phyloP scores from a whole-genome alignment of 2,113 vertebrate genomes.

The Lathamus discolor region DNA sequence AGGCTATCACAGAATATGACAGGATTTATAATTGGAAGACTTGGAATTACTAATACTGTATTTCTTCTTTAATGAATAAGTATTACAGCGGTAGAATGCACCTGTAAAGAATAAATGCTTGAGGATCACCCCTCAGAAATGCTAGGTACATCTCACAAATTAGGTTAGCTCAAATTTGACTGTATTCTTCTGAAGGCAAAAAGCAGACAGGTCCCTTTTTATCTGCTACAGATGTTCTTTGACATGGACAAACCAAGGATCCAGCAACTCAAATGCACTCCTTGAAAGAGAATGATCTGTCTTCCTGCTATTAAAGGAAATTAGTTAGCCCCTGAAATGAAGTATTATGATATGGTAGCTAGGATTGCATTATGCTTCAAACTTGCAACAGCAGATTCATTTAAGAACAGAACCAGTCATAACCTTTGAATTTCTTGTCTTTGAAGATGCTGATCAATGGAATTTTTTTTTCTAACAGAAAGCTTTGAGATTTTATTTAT shows the following conservation, averaged over 20 bases:
- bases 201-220: background rate
- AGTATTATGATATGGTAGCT: background rate
- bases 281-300: background rate
- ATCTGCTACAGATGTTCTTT: background rate
- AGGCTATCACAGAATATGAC: background rate
- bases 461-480: background rate
- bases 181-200: background rate
- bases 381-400: background rate
- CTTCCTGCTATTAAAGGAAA: background rate
- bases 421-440: slow-evolving; percentile 8
- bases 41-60: background rate
- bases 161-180: background rate
- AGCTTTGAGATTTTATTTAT: background rate
- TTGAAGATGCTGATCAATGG: slow-evolving; percentile 7
- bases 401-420: background rate
- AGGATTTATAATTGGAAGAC: background rate
- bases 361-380: background rate
- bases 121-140: background rate
- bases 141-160: background rate
- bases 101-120: background rate
- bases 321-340: background rate
- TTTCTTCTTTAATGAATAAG: background rate
- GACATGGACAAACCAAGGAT: background rate
- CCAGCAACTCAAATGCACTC: background rate
- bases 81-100: background rate